Base-by-base conservation (phyloP, 2,113 vertebrate genomes). In the Microtus richardsoni region DNA sequence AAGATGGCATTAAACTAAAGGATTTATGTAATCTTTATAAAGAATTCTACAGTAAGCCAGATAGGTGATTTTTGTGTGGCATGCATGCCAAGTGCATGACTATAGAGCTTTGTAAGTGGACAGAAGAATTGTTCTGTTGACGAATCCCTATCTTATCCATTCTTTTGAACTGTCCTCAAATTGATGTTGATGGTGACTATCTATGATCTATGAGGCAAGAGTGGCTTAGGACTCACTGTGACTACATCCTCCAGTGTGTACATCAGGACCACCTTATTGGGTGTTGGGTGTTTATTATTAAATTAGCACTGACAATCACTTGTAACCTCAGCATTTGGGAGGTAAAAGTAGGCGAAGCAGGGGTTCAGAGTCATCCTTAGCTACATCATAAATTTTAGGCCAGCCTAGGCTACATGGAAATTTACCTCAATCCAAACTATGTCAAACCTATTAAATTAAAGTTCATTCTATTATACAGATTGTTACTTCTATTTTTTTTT, bases 1-100 rank as follows among this genome's bases (percentile, higher is more conserved):
- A 95, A 90, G 54, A 85, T 16, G 7, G 44, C n/a, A 89, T 82
- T 91, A 87, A 93, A 93, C 52, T 88, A 49, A 88, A 94, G 60
- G 39, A 82, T 88, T 96, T 89, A n/a, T 90, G 49, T 97, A 94
- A 88, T 96, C 88, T 93, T 58, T 91, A 26, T 62, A 62, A 82
- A 86, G 64, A 88, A 90, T 84, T 90, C 64, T 83, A 9, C 17
- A 79, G 60, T 83, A 73, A 94, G 75, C 8, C 66, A 64, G 91
- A 39, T 82, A 64, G 8, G 11, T 79, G 68, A 92, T 74, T 82
- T 74, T 78, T 3, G 52, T 90, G 41, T 91, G 88, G 54, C 30
- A n/a, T 5, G 3, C 8, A 66, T 16, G 64, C 70, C 41, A 83
- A 89, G 8, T 47, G 3, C 30, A 21, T 66, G 89, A 30, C 49